Percentiles rank a stretch among this genome's conserved stretches.
Evolutionary conservation across 2,888 invertebrate genomes (phyloP).

Genomic region (Auanema freiburgensis): DNA sequence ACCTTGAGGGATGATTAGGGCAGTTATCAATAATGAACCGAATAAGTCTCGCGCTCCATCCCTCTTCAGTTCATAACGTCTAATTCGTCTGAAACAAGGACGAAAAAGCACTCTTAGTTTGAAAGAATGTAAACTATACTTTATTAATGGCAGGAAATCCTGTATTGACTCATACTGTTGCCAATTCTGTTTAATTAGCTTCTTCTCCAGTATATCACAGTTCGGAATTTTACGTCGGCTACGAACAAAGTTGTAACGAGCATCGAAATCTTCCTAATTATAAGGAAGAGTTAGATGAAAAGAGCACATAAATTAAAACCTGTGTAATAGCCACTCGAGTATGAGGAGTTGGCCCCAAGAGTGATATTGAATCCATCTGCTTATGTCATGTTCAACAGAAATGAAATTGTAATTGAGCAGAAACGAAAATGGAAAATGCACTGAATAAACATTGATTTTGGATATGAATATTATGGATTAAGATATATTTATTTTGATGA

Average conservation of each 20-base stretch:
- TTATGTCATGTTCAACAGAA: not conserved
- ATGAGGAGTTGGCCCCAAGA: conserved; percentile 35
- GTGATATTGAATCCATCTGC: conserved; percentile 38
- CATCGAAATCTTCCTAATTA: conserved; percentile 38
- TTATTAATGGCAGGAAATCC: not conserved
- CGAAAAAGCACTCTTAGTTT: not conserved
- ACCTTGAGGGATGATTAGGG: conserved; percentile 23
- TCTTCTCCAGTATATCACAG: conserved; percentile 22
- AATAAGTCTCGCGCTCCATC: conserved; percentile 12
- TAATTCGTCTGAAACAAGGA: conserved; percentile 15
- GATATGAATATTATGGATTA: too few relatives aligned
- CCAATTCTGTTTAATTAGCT: conserved; percentile 31
- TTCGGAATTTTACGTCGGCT: conserved; percentile 35
- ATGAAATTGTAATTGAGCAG: conserved; percentile 5
- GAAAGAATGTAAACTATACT: not conserved
- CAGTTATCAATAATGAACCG: conserved; percentile 17
- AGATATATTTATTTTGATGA: too few relatives aligned
- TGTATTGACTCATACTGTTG: conserved; percentile 15
- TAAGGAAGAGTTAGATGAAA: not conserved
- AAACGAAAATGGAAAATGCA: too few relatives aligned
- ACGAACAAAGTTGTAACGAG: conserved; percentile 31
- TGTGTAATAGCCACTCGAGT: conserved; percentile 25
- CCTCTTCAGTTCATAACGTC: conserved; percentile 9
- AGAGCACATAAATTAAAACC: not conserved
- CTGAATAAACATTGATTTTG: too few relatives aligned